Evolutionary conservation across 2,888 invertebrate species (phyloP).

Genomic region (Nebria salina): DNA sequence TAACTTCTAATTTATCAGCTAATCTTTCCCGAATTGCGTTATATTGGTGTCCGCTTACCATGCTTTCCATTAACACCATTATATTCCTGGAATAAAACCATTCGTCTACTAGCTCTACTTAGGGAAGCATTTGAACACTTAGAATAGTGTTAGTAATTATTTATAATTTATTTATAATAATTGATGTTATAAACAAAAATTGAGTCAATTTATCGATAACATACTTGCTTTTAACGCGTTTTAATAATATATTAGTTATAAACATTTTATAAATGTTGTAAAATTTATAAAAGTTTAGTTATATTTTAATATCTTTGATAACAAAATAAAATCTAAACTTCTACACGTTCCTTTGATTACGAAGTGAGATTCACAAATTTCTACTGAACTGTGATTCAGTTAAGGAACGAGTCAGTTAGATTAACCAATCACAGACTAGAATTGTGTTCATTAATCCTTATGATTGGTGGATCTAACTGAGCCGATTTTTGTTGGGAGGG

Average conservation of each 20-base stretch:
- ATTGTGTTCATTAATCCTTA: neutral
- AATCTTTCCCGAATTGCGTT: conserved; percentile 75
- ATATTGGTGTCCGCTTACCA: conserved; percentile 79
- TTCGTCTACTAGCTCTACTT: too few relatives aligned
- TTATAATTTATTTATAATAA: conserved; percentile 18
- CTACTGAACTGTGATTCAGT: too few relatives aligned
- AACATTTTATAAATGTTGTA: conserved; percentile 65
- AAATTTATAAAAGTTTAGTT: neutral
- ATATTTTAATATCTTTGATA: neutral
- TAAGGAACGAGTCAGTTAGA: too few relatives aligned
- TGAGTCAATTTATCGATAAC: conserved; percentile 56
- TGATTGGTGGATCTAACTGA: neutral
- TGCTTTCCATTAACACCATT: conserved; percentile 83
- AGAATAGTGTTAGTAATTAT: conserved; percentile 7
- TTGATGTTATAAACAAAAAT: conserved; percentile 11
- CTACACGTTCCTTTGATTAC: neutral
- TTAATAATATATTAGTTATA: conserved; percentile 74
- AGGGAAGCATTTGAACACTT: neutral
- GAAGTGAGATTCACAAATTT: too few relatives aligned
- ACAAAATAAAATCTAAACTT: neutral
- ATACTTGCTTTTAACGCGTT: conserved; percentile 82
- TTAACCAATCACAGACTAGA: too few relatives aligned
- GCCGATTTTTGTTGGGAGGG: too few relatives aligned
- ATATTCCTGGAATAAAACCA: conserved; percentile 68
- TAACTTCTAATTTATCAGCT: conserved; percentile 80